Percentiles rank a stretch among this genome's conserved stretches.
Evolutionary conservation across 2,797 vertebrate species (phyloP).

Genomic region (Sylvilagus floridanus): DNA sequence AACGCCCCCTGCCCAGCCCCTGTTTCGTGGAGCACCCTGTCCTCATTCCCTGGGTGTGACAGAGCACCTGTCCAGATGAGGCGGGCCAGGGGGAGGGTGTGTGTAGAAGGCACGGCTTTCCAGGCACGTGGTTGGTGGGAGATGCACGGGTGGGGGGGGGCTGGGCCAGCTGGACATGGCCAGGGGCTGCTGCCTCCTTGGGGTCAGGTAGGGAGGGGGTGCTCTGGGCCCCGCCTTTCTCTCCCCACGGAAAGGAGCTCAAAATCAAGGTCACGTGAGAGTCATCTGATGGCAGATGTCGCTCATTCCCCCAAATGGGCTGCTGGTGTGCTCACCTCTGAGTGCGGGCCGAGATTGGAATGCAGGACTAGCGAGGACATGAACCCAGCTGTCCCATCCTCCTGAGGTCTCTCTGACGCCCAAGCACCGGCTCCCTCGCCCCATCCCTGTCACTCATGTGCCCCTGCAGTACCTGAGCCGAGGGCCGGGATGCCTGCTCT

Average conservation of each 20-base stretch:
- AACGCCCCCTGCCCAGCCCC: background rate
- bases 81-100: background rate
- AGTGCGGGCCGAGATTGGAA: too few species aligned
- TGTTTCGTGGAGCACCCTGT: background rate
- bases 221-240: background rate
- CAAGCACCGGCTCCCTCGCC: background rate
- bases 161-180: background rate
- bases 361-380: background rate
- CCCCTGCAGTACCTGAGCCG: background rate
- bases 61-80: background rate
- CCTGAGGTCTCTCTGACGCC: background rate
- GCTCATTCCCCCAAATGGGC: background rate
- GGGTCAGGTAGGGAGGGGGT: fast-evolving
- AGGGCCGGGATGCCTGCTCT: background rate
- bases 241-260: background rate
- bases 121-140: background rate
- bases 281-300: background rate
- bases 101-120: background rate
- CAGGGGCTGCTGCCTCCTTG: background rate
- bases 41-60: background rate
- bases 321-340: background rate
- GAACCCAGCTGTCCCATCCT: background rate
- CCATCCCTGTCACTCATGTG: background rate
- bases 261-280: background rate
- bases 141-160: too few species aligned